These are phyloP conservation scores for Herpailurus yagouaroundi DNA, from an alignment of 2,113 vertebrate genomes.

Conservation along the genomic window DNA sequence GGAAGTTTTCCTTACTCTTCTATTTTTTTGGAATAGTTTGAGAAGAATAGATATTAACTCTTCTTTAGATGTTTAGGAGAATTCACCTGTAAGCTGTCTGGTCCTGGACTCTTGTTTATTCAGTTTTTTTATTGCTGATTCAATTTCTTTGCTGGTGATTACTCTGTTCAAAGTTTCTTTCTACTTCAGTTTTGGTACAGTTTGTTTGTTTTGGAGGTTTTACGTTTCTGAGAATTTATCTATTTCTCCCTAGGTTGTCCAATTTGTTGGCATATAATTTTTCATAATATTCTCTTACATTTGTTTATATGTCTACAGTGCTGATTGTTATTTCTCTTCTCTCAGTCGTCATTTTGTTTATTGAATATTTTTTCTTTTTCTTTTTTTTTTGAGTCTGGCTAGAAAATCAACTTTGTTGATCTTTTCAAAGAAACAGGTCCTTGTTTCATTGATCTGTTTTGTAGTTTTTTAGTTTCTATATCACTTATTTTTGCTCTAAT, in stretches of 20 bases:
- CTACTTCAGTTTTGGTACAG: neutral
- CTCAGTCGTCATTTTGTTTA: neutral
- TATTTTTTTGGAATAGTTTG: neutral
- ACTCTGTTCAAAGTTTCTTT: neutral
- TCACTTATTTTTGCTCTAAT: too few species aligned
- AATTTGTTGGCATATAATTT: neutral
- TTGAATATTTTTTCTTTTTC: neutral
- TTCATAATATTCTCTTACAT: neutral
- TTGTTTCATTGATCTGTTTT: neutral
- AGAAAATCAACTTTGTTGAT: neutral
- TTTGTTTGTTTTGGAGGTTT: neutral
- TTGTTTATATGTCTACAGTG: neutral
- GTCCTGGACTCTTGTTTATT: neutral
- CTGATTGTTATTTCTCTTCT: neutral
- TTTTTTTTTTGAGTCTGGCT: neutral
- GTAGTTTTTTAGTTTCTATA: neutral
- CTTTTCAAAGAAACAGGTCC: neutral
- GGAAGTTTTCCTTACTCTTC: neutral
- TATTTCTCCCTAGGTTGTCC: neutral
- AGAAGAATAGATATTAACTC: neutral
- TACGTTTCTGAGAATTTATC: neutral
- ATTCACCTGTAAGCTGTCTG: neutral
- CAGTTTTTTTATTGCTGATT: neutral
- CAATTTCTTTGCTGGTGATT: neutral
- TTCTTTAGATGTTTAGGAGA: neutral